These are phyloP conservation scores for Hemitrygon akajei DNA, from an alignment of 2,797 vertebrate genomes.

Conservation along the genomic window DNA sequence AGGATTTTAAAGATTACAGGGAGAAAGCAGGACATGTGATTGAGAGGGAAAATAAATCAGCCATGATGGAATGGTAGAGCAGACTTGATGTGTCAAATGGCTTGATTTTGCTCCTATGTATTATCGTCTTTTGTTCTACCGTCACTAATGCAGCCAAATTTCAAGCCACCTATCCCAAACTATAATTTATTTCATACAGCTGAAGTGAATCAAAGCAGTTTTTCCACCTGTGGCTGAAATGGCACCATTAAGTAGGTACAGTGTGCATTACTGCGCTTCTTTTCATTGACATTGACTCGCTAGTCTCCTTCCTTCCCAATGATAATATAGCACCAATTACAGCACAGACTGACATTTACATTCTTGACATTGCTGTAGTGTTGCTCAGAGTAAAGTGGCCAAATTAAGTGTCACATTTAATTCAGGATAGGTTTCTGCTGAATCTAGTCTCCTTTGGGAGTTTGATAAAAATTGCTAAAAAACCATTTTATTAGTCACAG, in stretches of 20 bases:
- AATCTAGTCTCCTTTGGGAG: background rate
- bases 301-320: background rate
- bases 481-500: background rate
- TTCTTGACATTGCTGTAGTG: background rate
- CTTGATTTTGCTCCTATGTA: too few species aligned
- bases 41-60: too few species aligned
- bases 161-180: background rate
- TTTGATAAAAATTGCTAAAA: background rate
- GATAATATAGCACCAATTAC: background rate
- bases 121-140: too few species aligned
- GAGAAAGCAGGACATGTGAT: too few species aligned
- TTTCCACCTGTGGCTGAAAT: background rate
- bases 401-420: slow-evolving; percentile 35
- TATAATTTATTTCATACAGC: background rate
- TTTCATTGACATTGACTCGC: background rate
- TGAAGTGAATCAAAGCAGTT: background rate
- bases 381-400: slow-evolving; percentile 24
- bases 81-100: too few species aligned
- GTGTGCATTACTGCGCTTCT: background rate
- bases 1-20: too few species aligned
- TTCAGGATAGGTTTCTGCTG: background rate
- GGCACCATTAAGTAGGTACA: background rate
- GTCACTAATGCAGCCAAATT: background rate
- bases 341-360: slow-evolving; percentile 27
- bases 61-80: too few species aligned